Percentiles rank a stretch among this genome's conserved stretches.
phyloP scores from a whole-genome alignment of 2,888 invertebrate species.

The Bembecia ichneumoniformis region DNA sequence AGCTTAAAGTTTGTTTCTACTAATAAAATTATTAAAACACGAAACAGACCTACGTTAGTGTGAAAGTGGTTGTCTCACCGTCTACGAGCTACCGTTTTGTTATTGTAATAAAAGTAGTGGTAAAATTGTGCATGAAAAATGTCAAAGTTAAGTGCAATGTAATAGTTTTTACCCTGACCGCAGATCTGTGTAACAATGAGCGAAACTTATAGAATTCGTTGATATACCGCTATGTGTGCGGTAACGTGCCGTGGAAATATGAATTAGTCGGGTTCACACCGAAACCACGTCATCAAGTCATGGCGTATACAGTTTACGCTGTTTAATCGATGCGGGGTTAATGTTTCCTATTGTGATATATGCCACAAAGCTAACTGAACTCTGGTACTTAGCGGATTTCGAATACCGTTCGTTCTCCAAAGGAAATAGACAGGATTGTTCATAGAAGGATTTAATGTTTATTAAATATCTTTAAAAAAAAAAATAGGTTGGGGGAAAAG shows the following conservation, averaged over 20 bases:
- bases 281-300: conserved; percentile 33
- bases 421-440: too few species aligned
- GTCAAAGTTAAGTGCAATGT: neutral
- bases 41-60: neutral
- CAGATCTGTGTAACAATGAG: neutral
- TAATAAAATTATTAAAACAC: too few species aligned
- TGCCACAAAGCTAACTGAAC: conserved; percentile 8
- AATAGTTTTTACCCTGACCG: conserved; percentile 1
- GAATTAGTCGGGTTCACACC: conserved; percentile 26
- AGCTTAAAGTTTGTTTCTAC: too few species aligned
- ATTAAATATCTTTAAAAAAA: too few species aligned
- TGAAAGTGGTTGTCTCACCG: neutral
- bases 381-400: too few species aligned
- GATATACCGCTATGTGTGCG: conserved; percentile 29
- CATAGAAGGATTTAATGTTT: too few species aligned
- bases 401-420: too few species aligned
- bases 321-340: neutral
- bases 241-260: conserved; percentile 30
- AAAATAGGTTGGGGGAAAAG: too few species aligned
- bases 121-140: conserved; percentile 1
- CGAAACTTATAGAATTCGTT: conserved; percentile 23
- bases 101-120: conserved; percentile 3
- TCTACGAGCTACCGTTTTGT: neutral
- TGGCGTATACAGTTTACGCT: conserved; percentile 12
- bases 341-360: conserved; percentile 1